Conservation (phyloP, 2,888 invertebrate genomes). For the Teleogryllus oceanicus region DNA sequence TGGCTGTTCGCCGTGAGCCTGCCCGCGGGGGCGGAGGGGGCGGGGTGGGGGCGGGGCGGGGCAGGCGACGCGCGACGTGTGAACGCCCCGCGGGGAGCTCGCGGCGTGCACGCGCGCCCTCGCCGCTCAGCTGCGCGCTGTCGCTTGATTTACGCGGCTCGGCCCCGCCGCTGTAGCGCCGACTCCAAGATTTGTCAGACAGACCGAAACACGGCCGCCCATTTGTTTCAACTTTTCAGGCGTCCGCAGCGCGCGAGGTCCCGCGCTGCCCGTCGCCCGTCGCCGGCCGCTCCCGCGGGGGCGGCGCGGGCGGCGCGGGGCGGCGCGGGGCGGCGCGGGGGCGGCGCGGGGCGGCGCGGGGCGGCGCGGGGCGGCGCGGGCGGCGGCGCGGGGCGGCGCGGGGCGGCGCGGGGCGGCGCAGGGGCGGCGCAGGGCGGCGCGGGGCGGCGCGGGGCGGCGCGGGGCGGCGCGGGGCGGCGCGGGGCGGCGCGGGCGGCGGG, state of each 20-base stretch:
- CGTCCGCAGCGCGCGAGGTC: background rate
- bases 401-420: too few species aligned
- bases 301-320: background rate
- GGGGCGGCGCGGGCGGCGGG: too few species aligned
- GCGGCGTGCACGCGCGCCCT: background rate
- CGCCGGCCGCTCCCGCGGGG: background rate
- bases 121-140: constrained; percentile 11
- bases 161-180: background rate
- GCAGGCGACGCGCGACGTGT: background rate
- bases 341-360: background rate
- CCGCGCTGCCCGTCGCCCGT: background rate
- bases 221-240: background rate
- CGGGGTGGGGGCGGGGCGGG: background rate
- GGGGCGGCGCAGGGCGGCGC: too few species aligned
- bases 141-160: constrained; percentile 10
- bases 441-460: background rate
- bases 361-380: background rate
- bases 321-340: background rate
- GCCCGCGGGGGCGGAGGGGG: background rate
- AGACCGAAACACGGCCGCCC: constrained; percentile 3
- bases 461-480: too few species aligned
- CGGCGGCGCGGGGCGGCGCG: background rate
- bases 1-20: background rate
- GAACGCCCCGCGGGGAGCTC: constrained; percentile 2
- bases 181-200: constrained; percentile 18